phyloP scores from a whole-genome alignment of 2,888 invertebrate species.

The Tenodera sinensis region DNA sequence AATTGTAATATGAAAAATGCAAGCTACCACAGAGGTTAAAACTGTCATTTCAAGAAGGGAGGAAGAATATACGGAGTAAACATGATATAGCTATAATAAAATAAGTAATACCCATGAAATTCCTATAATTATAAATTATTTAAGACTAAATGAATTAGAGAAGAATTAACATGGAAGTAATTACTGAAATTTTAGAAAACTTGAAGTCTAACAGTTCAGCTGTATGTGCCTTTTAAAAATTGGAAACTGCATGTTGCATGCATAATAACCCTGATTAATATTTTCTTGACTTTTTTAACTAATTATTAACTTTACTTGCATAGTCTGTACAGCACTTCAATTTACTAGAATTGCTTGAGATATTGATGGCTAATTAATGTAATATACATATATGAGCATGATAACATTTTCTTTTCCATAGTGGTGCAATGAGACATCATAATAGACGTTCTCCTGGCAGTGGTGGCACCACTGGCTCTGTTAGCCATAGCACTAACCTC shows the following conservation, averaged over 20 bases:
- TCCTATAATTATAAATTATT: no score
- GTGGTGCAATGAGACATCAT: slow-evolving; percentile 30
- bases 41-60: no score
- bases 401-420: background rate
- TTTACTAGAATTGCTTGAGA: background rate
- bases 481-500: slow-evolving; percentile 18
- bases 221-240: no score
- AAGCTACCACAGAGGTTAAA: no score
- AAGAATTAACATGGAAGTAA: no score
- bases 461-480: slow-evolving; percentile 3
- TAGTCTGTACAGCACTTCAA: background rate
- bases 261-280: background rate
- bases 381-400: background rate
- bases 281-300: background rate
- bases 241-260: background rate
- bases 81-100: no score
- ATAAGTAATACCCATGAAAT: no score
- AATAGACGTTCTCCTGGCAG: slow-evolving; percentile 25
- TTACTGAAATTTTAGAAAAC: no score
- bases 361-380: background rate
- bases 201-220: no score
- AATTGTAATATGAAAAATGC: no score
- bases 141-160: no score
- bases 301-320: background rate
- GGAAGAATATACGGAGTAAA: no score